A percentile compares a stretch with the other conserved stretches of the same genome.
Evolutionary conservation across 2,888 invertebrate species (phyloP).

Genomic region (Odontothrips loti): DNA sequence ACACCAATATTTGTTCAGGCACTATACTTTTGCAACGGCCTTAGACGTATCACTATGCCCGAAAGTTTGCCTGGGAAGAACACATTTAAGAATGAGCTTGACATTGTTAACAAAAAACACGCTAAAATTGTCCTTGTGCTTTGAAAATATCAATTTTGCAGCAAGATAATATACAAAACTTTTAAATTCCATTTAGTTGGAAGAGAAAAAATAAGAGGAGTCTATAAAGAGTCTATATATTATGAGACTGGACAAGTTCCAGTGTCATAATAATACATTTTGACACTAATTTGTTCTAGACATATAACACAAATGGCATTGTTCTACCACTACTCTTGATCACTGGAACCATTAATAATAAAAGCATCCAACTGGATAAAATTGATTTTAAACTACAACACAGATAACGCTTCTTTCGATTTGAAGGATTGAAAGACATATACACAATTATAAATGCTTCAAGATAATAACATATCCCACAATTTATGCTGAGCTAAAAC

Average conservation of each 20-base stretch:
- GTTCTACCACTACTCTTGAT: neutral
- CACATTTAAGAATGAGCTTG: neutral
- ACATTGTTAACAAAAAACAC: neutral
- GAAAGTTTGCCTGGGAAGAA: neutral
- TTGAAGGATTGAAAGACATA: neutral
- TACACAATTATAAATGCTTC: conserved; percentile 22
- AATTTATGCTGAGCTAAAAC: conserved; percentile 13
- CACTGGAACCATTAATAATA: conserved; percentile 25
- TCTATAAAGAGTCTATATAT: neutral
- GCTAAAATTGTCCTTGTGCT: neutral
- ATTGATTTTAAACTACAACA: conserved; percentile 23
- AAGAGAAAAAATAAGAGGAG: neutral
- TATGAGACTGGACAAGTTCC: neutral
- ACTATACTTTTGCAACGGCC: neutral
- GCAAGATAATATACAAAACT: neutral
- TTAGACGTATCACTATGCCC: neutral
- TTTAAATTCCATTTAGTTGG: neutral
- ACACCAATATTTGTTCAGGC: neutral
- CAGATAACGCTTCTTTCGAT: conserved; percentile 9
- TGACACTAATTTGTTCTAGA: conserved; percentile 7
- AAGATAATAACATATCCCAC: neutral
- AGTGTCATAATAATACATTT: neutral
- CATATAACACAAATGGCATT: conserved; percentile 16
- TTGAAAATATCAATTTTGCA: neutral
- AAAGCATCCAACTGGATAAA: conserved; percentile 7